Base-by-base conservation (phyloP, 1,140 invertebrate genomes). In the Himalopsyche phryganea region DNA sequence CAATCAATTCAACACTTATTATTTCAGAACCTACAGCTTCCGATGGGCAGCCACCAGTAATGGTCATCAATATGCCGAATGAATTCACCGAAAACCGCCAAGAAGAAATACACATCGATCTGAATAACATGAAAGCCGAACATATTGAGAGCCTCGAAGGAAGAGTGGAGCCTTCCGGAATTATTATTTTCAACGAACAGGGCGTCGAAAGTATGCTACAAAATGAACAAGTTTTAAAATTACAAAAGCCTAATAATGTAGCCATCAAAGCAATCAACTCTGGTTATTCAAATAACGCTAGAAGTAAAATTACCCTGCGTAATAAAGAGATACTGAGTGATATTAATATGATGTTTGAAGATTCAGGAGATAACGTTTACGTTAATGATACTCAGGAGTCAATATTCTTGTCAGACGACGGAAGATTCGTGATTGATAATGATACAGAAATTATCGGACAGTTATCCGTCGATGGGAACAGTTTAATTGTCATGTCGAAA, bases 301-400 rank as follows among this genome's bases (percentile, higher is more conserved):
- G 11, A 9, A 14, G 15, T 11, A 11, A 36, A 11, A 6, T 11
- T 20, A 15, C 18, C 18, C 6, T n/a, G 17, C 14, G 14, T 45
- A 20, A 17, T 6, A 17, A 19, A 17, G 18, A 45, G n/a, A 11
- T 19, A 6, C n/a, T 45, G 18, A 45, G 13, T 10, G 17, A 40
- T 40, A n/a, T 40, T 15, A 13, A 42, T 14, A 51, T 14, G 50
- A 51, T 41, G 38, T 51, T 6, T 35, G 41, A 42, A 51, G 38
- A 18, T 51, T 42, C 13, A 51, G 35, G 18, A 2, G 46, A 32
- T 1, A 48, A 32, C 15, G 28, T 32, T 15, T 32, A 20, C 15
- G 33, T 32, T 2, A 32, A 32, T 32, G 46, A 48, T 32, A 32
- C 33, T 6, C n/a, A 20, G 7, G 46, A 48, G 20, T 10, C 46